Evolutionary conservation across 1,140 invertebrate species (phyloP).

Genomic region (Araneus ventricosus): DNA sequence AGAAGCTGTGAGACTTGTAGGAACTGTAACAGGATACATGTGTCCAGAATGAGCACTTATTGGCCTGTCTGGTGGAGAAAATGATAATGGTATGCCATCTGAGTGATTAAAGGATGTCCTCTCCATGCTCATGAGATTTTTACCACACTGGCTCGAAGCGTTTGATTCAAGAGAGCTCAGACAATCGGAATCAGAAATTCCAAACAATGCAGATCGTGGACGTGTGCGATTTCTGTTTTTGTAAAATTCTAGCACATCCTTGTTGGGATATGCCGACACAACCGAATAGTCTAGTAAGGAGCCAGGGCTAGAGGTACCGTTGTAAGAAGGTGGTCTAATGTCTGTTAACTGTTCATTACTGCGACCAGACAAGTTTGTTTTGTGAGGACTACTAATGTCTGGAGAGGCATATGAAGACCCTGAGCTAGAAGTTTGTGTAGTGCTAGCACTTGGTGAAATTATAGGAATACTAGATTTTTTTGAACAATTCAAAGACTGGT

Average conservation of each 20-base stretch:
- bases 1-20: constrained; percentile 67
- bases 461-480: constrained; percentile 75
- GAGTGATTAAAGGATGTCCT: constrained; percentile 70
- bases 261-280: constrained; percentile 77
- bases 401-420: constrained; percentile 75
- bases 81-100: constrained; percentile 68
- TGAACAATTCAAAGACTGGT: constrained; percentile 74
- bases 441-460: constrained; percentile 73
- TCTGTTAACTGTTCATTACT: constrained; percentile 72
- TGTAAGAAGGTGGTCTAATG: constrained; percentile 68
- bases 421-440: constrained; percentile 69
- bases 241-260: constrained; percentile 77
- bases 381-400: constrained; percentile 66
- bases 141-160: constrained; percentile 64
- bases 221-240: constrained; percentile 76
- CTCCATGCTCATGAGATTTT: constrained; percentile 66
- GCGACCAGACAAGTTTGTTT: constrained; percentile 63
- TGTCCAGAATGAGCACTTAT: constrained; percentile 72
- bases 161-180: constrained; percentile 73
- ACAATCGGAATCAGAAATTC: constrained; percentile 74
- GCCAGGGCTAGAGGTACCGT: constrained; percentile 70
- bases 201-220: constrained; percentile 76
- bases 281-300: constrained; percentile 77
- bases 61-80: constrained; percentile 65
- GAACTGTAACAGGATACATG: constrained; percentile 74